Conservation (phyloP, 2,113 vertebrate species). For the Gnathonemus echidnorhynchus region DNA sequence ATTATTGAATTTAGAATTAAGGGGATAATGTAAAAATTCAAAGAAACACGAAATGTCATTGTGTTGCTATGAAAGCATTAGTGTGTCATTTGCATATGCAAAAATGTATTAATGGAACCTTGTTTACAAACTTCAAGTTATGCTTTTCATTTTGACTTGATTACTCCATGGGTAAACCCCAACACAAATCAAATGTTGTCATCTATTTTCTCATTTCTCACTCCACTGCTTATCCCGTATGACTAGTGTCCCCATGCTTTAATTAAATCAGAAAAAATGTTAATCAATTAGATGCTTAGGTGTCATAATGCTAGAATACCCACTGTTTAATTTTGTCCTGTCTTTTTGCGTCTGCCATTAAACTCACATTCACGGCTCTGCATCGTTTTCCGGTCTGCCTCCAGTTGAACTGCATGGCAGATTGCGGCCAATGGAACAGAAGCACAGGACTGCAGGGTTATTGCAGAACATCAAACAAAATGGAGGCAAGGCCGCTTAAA, state of each 20-base stretch:
- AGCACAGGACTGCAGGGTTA: neutral
- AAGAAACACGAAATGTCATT: neutral
- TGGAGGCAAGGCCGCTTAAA: neutral
- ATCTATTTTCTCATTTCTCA: neutral
- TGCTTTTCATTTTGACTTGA: conserved; percentile 1
- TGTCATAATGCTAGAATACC: neutral
- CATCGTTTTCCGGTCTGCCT: neutral
- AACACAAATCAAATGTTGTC: neutral
- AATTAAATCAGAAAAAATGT: neutral
- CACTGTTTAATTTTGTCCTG: neutral
- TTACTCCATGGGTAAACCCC: neutral
- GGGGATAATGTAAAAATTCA: neutral
- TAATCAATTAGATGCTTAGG: neutral
- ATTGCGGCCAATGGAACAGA: neutral
- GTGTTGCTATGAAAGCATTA: neutral
- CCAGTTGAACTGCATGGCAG: neutral
- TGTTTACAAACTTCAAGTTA: neutral
- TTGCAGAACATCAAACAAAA: neutral
- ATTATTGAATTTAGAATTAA: neutral
- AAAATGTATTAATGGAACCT: neutral
- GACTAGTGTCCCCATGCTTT: conserved; percentile 2
- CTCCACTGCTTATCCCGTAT: neutral
- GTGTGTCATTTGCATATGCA: neutral
- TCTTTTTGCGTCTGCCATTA: neutral
- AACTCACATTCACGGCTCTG: neutral